Conservation (phyloP, 2,113 vertebrate species). For the Riparia riparia region DNA sequence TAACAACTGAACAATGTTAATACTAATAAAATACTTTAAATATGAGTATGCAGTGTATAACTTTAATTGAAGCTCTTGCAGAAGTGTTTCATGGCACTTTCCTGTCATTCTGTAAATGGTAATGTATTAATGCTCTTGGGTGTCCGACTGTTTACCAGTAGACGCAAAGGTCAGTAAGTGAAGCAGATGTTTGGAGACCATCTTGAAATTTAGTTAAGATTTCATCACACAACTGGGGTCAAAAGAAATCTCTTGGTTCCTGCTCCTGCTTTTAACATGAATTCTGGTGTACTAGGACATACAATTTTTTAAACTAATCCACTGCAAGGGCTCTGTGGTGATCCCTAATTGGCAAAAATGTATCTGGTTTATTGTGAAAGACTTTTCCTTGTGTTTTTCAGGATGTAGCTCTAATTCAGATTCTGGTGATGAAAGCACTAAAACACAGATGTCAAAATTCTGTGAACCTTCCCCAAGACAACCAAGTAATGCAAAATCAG, state of each 20-base stretch:
- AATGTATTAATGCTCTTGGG: neutral
- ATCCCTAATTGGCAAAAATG: neutral
- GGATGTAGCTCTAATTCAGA: conserved; percentile 6
- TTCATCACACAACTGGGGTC: neutral
- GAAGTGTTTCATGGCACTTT: neutral
- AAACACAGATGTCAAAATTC: neutral
- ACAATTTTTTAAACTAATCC: neutral
- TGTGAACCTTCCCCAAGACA: neutral
- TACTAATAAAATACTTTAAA: neutral
- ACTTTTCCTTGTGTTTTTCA: neutral
- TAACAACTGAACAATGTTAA: neutral
- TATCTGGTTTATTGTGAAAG: neutral
- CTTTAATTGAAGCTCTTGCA: neutral
- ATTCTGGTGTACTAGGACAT: neutral
- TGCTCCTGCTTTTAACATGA: neutral
- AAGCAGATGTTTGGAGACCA: neutral
- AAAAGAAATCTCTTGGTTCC: neutral
- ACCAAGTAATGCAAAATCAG: neutral
- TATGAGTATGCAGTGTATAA: neutral
- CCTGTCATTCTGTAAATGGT: neutral
- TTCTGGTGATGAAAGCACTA: conserved; percentile 23
- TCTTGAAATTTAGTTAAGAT: neutral
- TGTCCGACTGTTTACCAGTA: neutral
- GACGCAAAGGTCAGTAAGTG: neutral
- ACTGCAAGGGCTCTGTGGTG: neutral